phyloP scores from a whole-genome alignment of 1,140 invertebrate genomes.

The Callitettix versicolor region DNA sequence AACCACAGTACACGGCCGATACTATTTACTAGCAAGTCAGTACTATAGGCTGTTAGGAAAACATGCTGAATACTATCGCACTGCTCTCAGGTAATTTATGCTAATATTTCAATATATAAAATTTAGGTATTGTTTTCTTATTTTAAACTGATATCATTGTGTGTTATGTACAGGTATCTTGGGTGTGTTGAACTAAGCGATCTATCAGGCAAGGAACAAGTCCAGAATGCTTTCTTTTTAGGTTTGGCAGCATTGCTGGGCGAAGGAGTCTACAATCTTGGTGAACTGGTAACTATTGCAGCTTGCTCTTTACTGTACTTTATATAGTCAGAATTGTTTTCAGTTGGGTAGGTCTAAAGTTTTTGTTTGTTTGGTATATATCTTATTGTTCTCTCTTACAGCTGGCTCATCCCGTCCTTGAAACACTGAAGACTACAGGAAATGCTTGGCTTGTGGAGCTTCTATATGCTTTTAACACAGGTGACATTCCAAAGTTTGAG shows the following conservation, averaged over 20 bases:
- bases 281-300: slow-evolving; percentile 63
- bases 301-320: neutral
- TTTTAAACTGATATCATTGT: no score
- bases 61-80: slow-evolving; percentile 88
- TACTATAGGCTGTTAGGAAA: slow-evolving; percentile 79
- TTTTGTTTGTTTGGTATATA: no score
- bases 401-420: slow-evolving; percentile 88
- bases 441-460: slow-evolving; percentile 86
- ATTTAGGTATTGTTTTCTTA: no score
- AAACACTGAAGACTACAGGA: slow-evolving; percentile 67
- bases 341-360: no score
- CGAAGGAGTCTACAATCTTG: slow-evolving; percentile 94
- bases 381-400: no score
- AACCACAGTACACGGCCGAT: slow-evolving; percentile 86
- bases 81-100: slow-evolving; percentile 59
- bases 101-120: no score
- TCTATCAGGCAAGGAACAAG: slow-evolving; percentile 52
- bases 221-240: slow-evolving; percentile 80
- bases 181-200: slow-evolving; percentile 79
- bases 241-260: slow-evolving; percentile 89
- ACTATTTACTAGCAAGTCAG: slow-evolving; percentile 88
- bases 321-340: neutral
- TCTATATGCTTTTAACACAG: slow-evolving; percentile 84
- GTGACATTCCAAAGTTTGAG: slow-evolving; percentile 79
- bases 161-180: no score